Base-by-base conservation (phyloP, 2,797 vertebrate species). In the Danio albolineatus region DNA sequence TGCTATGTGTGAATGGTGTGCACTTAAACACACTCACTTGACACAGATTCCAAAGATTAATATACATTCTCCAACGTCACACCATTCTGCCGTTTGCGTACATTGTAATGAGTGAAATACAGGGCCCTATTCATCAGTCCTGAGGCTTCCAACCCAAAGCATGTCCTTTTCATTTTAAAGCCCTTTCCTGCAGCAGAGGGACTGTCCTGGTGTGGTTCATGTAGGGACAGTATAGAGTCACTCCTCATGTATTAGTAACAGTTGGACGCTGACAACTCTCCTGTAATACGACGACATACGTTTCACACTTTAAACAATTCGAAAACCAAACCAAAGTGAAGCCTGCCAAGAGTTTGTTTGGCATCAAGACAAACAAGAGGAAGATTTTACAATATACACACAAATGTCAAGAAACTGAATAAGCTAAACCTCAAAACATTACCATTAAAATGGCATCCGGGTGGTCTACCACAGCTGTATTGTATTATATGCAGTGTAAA, bases 141-240 rank as follows among this genome's bases (percentile, higher is more conserved):
- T 46, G 4, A 73, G 4, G 16, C 43, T n/a, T 46, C 7, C 54
- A 60, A 48, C 21, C 14, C 41, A 46, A 28, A 72, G 16, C 8
- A 10, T 17, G 16, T 64, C 60, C 4, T n/a, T 64, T 21, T 72
- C 28, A 56, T 44, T 57, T 12, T 53, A 54, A 54, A 76, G 49
- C 61, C 61, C 38, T 54, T 51, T 12, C 59, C n/a, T 64, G 7
- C 8, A 41, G 48, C 17, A 71, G 38, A 64, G 36, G 49, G 36
- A 53, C 28, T 21, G 46, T 38, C 17, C 38, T 54, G 73, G 61
- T 36, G 44, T 14, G 44, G 44, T 62, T 74, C 72, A 62, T 51
- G 21, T 8, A 39, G 44, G 28, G 57, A 74, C 72, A 62, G 72
- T 28, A 28, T 61, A 61, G 16, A 61, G 44, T 74, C 72, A 61